Evolutionary conservation across 2,797 vertebrate genomes (phyloP).

Genomic region (Chloroceryle amazona): DNA sequence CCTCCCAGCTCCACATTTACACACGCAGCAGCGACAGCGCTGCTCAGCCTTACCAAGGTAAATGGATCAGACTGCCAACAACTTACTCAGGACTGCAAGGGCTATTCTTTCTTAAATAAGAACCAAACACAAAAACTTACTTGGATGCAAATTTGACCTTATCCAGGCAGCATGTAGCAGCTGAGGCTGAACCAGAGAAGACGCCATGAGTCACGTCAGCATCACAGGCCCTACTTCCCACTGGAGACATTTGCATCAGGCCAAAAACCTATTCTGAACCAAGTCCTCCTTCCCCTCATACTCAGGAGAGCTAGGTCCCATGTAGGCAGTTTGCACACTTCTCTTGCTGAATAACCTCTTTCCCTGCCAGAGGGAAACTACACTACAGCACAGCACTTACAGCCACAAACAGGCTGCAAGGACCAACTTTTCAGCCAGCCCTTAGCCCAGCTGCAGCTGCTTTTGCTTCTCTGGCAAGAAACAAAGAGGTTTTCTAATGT

Average conservation of each 20-base stretch:
- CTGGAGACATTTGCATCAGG: accelerated
- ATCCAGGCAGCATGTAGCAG: accelerated
- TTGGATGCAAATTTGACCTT: background rate
- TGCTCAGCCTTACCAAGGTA: background rate
- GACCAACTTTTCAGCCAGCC: background rate
- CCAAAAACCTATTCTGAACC: background rate
- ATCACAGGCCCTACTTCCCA: background rate
- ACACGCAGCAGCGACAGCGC: accelerated
- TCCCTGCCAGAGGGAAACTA: background rate
- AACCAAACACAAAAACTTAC: background rate
- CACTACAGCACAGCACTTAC: accelerated
- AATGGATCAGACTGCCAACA: accelerated
- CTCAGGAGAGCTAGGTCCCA: accelerated
- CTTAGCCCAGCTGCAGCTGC: background rate
- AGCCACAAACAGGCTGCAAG: accelerated
- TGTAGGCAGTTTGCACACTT: accelerated
- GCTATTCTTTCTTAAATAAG: background rate
- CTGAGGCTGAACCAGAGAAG: background rate
- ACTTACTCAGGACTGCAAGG: background rate
- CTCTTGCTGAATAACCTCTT: background rate
- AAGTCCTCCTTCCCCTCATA: background rate
- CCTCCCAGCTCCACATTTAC: accelerated
- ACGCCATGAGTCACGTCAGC: accelerated
- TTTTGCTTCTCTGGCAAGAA: background rate
- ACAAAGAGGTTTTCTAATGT: background rate